Evolutionary conservation across 1,140 invertebrate species (phyloP).

Genomic region (Hetaerina americana): DNA sequence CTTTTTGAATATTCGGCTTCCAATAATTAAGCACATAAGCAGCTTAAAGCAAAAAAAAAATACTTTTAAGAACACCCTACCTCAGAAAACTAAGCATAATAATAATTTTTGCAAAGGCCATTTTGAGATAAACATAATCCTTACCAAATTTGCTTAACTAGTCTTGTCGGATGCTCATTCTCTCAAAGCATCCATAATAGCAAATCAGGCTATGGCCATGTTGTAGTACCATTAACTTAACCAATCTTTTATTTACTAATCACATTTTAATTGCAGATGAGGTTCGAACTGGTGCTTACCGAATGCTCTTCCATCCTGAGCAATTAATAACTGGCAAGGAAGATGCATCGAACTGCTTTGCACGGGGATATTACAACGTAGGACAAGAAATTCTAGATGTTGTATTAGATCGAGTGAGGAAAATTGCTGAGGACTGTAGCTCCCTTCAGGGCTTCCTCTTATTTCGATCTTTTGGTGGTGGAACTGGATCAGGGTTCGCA

Average conservation of each 20-base stretch:
- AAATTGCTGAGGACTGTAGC: conserved; percentile 61
- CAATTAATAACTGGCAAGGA: conserved; percentile 54
- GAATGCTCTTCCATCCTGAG: conserved; percentile 44
- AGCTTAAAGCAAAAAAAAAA: too few relatives aligned
- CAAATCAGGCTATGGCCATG: too few relatives aligned
- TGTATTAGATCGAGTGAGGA: conserved; percentile 56
- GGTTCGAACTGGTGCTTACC: conserved; percentile 40
- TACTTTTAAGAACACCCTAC: too few relatives aligned
- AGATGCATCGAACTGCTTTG: conserved; percentile 75
- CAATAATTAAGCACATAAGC: too few relatives aligned
- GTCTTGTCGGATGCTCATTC: too few relatives aligned
- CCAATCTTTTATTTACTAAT: not conserved
- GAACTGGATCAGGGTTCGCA: conserved; percentile 54
- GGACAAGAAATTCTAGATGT: conserved; percentile 74
- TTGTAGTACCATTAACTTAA: not conserved
- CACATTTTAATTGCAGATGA: conserved; percentile 32
- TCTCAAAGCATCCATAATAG: too few relatives aligned
- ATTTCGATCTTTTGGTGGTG: conserved; percentile 68
- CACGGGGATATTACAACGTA: conserved; percentile 74
- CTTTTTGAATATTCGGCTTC: too few relatives aligned
- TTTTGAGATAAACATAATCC: too few relatives aligned
- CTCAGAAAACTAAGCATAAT: too few relatives aligned
- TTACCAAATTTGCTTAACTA: too few relatives aligned
- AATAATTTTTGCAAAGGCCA: too few relatives aligned
- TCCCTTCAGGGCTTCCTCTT: conserved; percentile 62